Conservation (phyloP, 2,113 vertebrate species). For the Sterrhoptilus dennistouni region DNA sequence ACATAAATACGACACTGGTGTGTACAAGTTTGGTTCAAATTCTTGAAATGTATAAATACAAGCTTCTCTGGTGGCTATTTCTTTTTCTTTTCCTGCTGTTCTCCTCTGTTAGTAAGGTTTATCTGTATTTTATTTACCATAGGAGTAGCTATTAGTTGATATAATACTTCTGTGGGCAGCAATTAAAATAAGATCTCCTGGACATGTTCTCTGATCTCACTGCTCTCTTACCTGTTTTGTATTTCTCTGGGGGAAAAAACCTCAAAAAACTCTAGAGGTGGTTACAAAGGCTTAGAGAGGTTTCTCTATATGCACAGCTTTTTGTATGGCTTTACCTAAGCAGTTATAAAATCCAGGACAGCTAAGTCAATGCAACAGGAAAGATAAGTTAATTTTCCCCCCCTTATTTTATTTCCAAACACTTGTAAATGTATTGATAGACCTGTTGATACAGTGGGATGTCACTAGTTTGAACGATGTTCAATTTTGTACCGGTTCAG, state of each 20-base stretch:
- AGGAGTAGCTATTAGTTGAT: not conserved
- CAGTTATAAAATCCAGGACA: not conserved
- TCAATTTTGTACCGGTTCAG: not conserved
- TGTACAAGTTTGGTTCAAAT: not conserved
- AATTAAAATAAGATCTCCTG: conserved; percentile 7
- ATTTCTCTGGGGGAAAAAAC: not conserved
- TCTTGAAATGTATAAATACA: not conserved
- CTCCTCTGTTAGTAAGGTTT: not conserved
- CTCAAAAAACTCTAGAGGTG: not conserved
- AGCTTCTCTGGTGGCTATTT: not conserved
- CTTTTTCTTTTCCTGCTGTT: not conserved
- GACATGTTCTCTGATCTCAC: not conserved
- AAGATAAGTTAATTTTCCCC: not conserved
- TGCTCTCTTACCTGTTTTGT: not conserved
- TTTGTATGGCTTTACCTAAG: not conserved
- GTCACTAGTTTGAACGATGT: not conserved
- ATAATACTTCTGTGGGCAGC: not conserved
- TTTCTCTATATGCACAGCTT: not conserved
- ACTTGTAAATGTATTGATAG: not conserved
- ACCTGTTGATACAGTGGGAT: not conserved
- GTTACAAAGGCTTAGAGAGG: not conserved
- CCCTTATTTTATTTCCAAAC: not conserved
- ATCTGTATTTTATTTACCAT: conserved; percentile 26
- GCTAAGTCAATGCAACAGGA: not conserved
- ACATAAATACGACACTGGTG: not conserved